Percentiles rank a stretch among this genome's conserved stretches.
phyloP scores from a whole-genome alignment of 1,140 invertebrate genomes.

The Acromyrmex charruanus region DNA sequence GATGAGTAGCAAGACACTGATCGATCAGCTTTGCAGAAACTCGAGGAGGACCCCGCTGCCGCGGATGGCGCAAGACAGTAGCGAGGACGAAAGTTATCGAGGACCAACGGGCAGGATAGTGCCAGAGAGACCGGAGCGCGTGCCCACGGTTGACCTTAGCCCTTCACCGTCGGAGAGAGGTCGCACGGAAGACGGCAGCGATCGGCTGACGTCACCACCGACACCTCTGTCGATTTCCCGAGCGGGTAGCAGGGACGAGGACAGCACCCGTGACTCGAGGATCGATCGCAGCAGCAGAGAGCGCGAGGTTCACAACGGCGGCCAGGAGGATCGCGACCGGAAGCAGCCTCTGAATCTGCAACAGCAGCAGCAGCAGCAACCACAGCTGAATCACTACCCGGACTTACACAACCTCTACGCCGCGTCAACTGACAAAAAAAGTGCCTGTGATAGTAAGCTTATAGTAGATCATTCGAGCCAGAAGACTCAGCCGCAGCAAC shows the following conservation, averaged over 20 bases:
- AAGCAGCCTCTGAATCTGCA: constrained; percentile 74
- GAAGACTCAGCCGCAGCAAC: constrained; percentile 85
- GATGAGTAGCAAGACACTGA: constrained; percentile 89
- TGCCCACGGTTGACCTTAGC: constrained; percentile 84
- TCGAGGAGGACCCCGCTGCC: constrained; percentile 88
- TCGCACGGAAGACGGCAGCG: constrained; percentile 81
- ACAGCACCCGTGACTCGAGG: constrained; percentile 79
- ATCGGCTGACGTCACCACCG: constrained; percentile 83
- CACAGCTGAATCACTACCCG: constrained; percentile 84
- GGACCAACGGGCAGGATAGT: constrained; percentile 75
- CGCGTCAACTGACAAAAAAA: constrained; percentile 87
- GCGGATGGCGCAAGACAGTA: constrained; percentile 82
- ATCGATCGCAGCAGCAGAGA: constrained; percentile 81
- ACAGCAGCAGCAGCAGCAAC: constrained; percentile 74
- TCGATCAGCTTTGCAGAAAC: constrained; percentile 91
- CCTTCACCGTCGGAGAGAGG: constrained; percentile 83
- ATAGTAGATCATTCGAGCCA: constrained; percentile 87
- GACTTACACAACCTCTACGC: constrained; percentile 85
- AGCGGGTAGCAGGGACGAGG: constrained; percentile 82
- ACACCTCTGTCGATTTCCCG: constrained; percentile 81
- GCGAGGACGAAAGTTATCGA: constrained; percentile 84
- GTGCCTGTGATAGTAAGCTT: constrained; percentile 87
- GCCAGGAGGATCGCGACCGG: constrained; percentile 79
- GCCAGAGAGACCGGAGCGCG: constrained; percentile 84
- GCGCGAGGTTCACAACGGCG: constrained; percentile 79